Evolutionary conservation across 2,113 vertebrate species (phyloP).

Genomic region (Pteruthius melanotis): DNA sequence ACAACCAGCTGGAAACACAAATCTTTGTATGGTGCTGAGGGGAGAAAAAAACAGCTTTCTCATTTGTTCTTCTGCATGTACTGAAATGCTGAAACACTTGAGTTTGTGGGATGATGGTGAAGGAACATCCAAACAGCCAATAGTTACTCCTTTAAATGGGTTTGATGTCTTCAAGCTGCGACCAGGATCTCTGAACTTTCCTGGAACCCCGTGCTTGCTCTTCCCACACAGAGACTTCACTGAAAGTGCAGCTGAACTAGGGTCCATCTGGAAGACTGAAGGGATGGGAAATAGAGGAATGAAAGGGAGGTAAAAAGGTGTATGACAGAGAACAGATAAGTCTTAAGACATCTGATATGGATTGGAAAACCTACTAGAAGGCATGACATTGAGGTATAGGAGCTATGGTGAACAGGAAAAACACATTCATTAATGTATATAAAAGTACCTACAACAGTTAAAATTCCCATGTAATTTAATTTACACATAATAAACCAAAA

Average conservation of each 20-base stretch:
- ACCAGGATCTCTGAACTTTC: background rate
- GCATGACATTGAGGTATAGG: background rate
- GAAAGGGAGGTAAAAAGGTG: background rate
- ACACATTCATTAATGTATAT: background rate
- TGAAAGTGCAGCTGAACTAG: background rate
- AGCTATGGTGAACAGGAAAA: background rate
- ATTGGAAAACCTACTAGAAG: background rate
- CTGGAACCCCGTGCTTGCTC: fast-evolving
- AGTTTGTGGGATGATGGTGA: background rate
- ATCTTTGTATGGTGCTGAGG: background rate
- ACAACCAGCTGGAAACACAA: background rate
- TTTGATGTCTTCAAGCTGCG: background rate
- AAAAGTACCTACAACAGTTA: background rate
- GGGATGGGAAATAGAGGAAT: background rate
- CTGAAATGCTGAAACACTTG: background rate
- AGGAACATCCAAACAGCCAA: background rate
- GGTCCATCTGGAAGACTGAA: background rate
- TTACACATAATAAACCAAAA: background rate
- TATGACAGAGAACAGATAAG: background rate
- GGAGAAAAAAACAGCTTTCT: background rate
- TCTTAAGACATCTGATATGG: background rate
- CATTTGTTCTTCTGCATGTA: background rate
- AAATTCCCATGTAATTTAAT: background rate
- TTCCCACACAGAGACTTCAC: background rate
- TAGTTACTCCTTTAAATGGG: background rate